A percentile compares a stretch with the other conserved stretches of the same genome.
These are phyloP conservation scores for Brienomyrus longianalis DNA, from an alignment of 2,113 vertebrate genomes.

Conservation along the genomic window DNA sequence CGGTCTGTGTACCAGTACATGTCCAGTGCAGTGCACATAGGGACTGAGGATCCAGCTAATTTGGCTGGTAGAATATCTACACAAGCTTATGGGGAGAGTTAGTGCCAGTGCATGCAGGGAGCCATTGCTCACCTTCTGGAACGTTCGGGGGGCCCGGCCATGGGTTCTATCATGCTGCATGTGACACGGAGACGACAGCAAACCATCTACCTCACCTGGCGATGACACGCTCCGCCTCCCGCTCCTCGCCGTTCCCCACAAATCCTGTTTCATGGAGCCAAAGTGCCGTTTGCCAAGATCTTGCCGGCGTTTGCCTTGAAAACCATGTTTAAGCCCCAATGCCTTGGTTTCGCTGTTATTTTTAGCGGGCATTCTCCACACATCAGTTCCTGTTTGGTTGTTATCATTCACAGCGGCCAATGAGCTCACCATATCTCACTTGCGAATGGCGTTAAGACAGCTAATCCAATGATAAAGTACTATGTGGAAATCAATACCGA, in stretches of 20 bases:
- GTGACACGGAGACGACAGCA: not conserved
- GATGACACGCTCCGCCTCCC: constrained; percentile 52
- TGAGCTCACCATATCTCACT: not conserved
- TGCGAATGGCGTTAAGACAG: not conserved
- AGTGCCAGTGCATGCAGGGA: not conserved
- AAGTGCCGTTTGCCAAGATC: constrained; percentile 60
- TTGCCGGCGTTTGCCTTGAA: constrained; percentile 58
- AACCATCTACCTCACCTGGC: constrained; percentile 49
- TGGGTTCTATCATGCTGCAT: not conserved
- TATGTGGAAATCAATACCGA: not conserved
- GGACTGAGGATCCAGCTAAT: not conserved
- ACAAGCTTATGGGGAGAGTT: not conserved
- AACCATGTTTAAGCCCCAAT: constrained; percentile 58
- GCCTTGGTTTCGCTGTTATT: not conserved
- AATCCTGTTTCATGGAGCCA: constrained; percentile 65
- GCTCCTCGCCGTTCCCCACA: constrained; percentile 57
- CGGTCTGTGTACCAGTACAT: not conserved
- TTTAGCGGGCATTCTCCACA: not conserved
- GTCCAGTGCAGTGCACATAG: not conserved
- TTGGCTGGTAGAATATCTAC: not conserved
- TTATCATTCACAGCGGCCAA: not conserved
- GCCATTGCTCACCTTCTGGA: not conserved
- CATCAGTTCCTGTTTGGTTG: too few species aligned
- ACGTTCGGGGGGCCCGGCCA: not conserved
- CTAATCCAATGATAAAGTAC: not conserved